Evolutionary conservation across 2,113 vertebrate species (phyloP).

Genomic region (Nestor notabilis): DNA sequence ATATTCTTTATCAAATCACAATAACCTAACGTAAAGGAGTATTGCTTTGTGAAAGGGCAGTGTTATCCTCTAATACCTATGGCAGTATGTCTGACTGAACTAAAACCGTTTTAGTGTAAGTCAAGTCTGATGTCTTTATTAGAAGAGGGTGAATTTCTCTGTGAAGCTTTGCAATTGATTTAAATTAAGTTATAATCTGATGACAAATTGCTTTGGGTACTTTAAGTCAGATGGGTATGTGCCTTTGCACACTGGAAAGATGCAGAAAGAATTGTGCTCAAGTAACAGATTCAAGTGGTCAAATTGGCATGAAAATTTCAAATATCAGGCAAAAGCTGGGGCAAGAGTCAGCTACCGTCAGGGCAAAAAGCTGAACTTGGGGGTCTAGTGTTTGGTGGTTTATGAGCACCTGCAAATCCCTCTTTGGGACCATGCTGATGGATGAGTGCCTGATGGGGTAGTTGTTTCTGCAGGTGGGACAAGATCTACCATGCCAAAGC

Average conservation of each 20-base stretch:
- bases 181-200: background rate
- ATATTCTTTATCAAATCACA: background rate
- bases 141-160: background rate
- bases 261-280: background rate
- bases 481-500: background rate
- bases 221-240: background rate
- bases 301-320: background rate
- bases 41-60: background rate
- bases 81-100: background rate
- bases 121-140: background rate
- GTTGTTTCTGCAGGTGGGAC: background rate
- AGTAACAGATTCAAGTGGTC: background rate
- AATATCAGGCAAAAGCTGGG: background rate
- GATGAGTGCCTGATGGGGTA: background rate
- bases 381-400: background rate
- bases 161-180: background rate
- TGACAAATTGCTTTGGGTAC: background rate
- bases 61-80: background rate
- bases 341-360: background rate
- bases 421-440: background rate
- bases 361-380: accelerated
- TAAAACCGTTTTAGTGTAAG: background rate
- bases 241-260: background rate
- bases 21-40: background rate
- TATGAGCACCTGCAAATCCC: background rate